Base-by-base conservation (phyloP, 2,888 invertebrate species). In the Cataglyphis altisquamis region DNA sequence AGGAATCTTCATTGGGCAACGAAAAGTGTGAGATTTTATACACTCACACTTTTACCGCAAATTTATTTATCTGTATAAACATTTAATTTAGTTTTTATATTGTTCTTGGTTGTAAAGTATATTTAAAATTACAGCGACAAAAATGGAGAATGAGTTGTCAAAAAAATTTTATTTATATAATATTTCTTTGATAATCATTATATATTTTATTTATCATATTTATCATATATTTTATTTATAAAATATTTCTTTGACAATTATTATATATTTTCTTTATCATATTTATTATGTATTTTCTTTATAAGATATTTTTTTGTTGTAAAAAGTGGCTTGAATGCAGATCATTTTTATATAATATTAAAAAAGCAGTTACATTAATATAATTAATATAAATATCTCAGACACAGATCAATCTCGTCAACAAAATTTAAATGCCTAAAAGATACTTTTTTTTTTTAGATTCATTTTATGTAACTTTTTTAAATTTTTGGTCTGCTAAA, bases 1-100 rank as follows among this genome's bases (percentile, higher is more conserved):
- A 68, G 32, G 78, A 78, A 68, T 57, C 78, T 57, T 78, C 70
- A 45, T 18, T 39, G 29, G n/a, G n/a, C 41, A 68, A 68, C 68
- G 57, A 68, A 52, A 52, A 68, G 68, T 3, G 32, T 32, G 70
- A 57, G 57, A 78, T 41, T 68, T 70, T 78, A 70, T 45, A 57
- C 32, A 57, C 68, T 32, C 57, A 70, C 55, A 32, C 45, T 29
- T 70, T 70, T 70, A 60, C 10, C 41, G 41, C 45, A 21, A 78
- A 70, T 70, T 78, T 68, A 55, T 67, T 57, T 36, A 70, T 45
- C 41, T 70, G 21, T 36, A 32, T 32, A 5, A 39, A 68, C 21
- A 39, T 68, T 68, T 52, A 52, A 6, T 8, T 25, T 25, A 25
- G 8, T 52, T 52, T 52, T 52, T 52, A 52, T n/a, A 52, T 18